These are phyloP conservation scores for Bufo bufo DNA, from an alignment of 2,113 vertebrate species.

Conservation along the genomic window DNA sequence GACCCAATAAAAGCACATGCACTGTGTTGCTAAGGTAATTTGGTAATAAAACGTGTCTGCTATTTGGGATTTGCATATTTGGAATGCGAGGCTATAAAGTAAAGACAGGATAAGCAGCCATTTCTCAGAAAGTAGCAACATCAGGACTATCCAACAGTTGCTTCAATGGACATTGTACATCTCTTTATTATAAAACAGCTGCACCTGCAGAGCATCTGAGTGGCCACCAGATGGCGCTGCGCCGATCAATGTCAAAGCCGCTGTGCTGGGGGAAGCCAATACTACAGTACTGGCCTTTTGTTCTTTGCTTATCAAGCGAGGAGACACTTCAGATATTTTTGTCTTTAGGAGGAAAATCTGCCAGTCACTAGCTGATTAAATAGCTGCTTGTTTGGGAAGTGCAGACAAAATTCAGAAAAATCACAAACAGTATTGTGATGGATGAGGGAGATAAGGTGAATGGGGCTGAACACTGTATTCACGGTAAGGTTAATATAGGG, in stretches of 20 bases:
- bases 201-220: conserved; percentile 51
- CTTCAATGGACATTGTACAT: conserved; percentile 61
- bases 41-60: conserved; percentile 88
- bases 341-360: conserved; percentile 10
- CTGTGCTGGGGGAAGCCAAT: conserved; percentile 68
- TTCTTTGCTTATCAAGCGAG: conserved; percentile 75
- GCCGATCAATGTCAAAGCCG: conserved; percentile 99
- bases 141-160: conserved; percentile 64
- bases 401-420: conserved; percentile 7
- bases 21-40: conserved; percentile 90
- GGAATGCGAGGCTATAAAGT: conserved; percentile 86
- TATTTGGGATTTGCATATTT: conserved; percentile 85
- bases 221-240: conserved; percentile 91
- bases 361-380: neutral
- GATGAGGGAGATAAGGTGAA: conserved; percentile 13
- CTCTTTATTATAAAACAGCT: conserved; percentile 52
- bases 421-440: neutral
- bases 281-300: conserved; percentile 76
- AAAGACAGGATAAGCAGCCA: conserved; percentile 84
- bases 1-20: conserved; percentile 91
- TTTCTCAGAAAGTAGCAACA: conserved; percentile 79
- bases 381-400: conserved; percentile 68
- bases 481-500: neutral
- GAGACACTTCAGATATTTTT: conserved; percentile 69
- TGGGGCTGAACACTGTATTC: neutral